These are phyloP conservation scores for Volucella zonaria DNA, from an alignment of 2,888 invertebrate species.

Conservation along the genomic window DNA sequence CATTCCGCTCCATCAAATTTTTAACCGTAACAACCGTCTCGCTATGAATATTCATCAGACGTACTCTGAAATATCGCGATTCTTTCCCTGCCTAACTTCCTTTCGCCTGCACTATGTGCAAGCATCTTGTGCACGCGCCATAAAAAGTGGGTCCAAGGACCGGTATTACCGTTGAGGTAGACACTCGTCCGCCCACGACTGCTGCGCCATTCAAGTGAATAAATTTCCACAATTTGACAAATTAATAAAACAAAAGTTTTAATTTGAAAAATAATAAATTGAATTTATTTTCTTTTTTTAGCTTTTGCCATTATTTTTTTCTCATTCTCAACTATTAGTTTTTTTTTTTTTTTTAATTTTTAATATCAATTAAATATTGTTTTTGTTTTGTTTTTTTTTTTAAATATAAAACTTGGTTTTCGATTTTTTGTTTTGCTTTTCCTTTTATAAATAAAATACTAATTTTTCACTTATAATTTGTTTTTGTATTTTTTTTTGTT, in stretches of 20 bases:
- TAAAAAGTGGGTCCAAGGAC: no score
- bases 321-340: slow-evolving; percentile 76
- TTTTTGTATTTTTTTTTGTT: slow-evolving; percentile 47
- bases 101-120: no score
- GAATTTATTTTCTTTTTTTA: slow-evolving; percentile 75
- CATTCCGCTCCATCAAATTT: no score
- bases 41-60: no score
- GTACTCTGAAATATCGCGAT: no score
- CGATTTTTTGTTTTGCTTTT: slow-evolving; percentile 74
- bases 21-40: no score
- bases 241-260: slow-evolving; percentile 38
- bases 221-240: neutral
- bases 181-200: no score
- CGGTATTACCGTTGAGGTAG: neutral
- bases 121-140: no score
- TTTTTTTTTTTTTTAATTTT: slow-evolving; percentile 75
- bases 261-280: slow-evolving; percentile 77
- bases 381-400: slow-evolving; percentile 76
- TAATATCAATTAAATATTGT: slow-evolving; percentile 76
- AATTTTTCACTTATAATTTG: slow-evolving; percentile 76
- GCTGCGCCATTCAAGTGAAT: neutral
- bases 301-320: slow-evolving; percentile 75
- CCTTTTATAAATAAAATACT: slow-evolving; percentile 80
- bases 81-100: no score
- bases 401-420: slow-evolving; percentile 77